These are phyloP conservation scores for Leptinotarsa defecta DNA, from an alignment of 1,140 invertebrate genomes.

Conservation along the genomic window DNA sequence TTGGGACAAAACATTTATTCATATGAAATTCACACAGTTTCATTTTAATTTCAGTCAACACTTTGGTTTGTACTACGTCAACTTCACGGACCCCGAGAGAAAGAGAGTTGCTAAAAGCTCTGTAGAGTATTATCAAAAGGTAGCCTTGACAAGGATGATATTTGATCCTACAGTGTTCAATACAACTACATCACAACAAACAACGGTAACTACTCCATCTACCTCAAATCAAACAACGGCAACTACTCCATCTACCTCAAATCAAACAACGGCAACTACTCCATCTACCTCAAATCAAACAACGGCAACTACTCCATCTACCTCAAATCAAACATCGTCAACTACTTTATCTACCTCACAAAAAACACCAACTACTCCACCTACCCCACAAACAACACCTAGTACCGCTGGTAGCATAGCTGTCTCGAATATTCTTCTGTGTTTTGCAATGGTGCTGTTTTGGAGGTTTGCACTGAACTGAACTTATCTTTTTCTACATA, in stretches of 20 bases:
- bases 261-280: neutral
- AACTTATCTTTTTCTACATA: no score
- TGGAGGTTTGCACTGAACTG: no score
- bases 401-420: no score
- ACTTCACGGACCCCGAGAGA: conserved; percentile 57
- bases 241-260: no score
- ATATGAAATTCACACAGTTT: no score
- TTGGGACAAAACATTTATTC: no score
- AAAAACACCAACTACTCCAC: no score
- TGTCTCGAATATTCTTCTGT: no score
- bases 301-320: neutral
- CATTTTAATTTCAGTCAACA: conserved; percentile 49
- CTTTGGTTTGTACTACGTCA: conserved; percentile 60
- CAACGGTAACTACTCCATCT: neutral
- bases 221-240: no score
- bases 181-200: neutral
- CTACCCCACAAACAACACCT: no score
- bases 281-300: neutral
- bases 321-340: neutral
- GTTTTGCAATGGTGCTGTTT: no score
- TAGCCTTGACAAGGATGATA: conserved; percentile 10
- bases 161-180: neutral
- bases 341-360: neutral
- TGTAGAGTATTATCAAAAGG: conserved; percentile 26
- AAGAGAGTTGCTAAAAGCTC: conserved; percentile 47